Evolutionary conservation across 35 echinoderm and acorn worm genomes (phyloP), one percentile per base, ranked within the genome.

Genomic region (Stichopus chloronotus): DNA sequence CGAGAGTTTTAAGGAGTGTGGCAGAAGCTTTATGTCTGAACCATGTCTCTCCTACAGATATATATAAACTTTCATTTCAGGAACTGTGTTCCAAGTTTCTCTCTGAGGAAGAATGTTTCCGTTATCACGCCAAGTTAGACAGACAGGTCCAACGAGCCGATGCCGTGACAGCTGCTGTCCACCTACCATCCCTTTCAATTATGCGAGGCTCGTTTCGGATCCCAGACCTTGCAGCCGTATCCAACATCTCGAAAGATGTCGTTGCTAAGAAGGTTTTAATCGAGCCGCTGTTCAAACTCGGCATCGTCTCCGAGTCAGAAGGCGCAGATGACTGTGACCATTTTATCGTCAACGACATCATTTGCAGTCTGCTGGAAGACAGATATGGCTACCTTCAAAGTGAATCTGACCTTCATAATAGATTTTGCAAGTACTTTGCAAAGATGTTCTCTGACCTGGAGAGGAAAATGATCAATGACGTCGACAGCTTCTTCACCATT

Each of bases 361-460:
- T 88, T 7, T 52, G 86, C n/a, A 88, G 58, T 63, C 86, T 88
- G 0, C 86, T 88, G 21, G 86, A 88, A 63, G 86, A 88, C 25
- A 61, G 86, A 9, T 88, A 88, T n/a, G 58, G 58, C 8, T 88
- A 59, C 58, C 58, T 88, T 24, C 86, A 88, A 60, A 88, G 65
- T 71, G 24, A 88, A 21, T 88, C 86, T 7, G 86, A 63, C 24
- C 88, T 91, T 52, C 88, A 57, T 6, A 91, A 57, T 55, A 65
- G 88, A 14, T 91, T 91, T 78, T 72, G 63, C 23, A 52, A 12
- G 6, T 91, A 91, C 25, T 91, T 77, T 91, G 88, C 88, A 24
- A 91, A 91, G 57, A 74, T 91, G 53, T 91, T 91, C 22, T 43
- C 30, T 11, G 69, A 91, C 54, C 68, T 91, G 3, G 68, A 91